Conservation (phyloP, 2,113 vertebrate genomes). For the Trogon melanurus region DNA sequence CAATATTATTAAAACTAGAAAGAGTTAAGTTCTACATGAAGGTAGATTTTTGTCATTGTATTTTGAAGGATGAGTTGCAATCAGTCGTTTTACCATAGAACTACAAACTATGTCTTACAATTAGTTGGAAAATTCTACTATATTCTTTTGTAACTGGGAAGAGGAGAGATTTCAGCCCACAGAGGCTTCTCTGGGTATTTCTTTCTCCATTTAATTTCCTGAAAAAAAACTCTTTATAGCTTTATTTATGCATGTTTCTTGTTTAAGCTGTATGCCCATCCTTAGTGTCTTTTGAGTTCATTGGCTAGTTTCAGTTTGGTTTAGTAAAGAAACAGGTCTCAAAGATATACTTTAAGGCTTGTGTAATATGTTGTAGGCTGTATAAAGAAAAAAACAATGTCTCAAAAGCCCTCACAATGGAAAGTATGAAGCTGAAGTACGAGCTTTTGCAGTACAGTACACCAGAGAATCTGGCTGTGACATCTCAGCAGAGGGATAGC, state of each 20-base stretch:
- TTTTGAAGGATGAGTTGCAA: background rate
- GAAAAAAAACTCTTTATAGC: background rate
- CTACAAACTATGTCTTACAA: background rate
- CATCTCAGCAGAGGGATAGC: background rate
- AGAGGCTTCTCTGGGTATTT: background rate
- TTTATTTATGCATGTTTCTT: background rate
- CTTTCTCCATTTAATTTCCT: background rate
- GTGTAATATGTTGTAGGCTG: background rate
- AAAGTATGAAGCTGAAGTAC: background rate
- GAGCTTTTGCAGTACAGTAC: background rate
- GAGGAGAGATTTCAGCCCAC: background rate
- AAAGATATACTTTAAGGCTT: background rate
- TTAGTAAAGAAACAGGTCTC: background rate
- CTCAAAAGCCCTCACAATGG: background rate
- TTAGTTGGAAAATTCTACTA: background rate
- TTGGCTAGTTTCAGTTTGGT: background rate
- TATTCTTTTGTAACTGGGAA: background rate
- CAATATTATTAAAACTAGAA: background rate
- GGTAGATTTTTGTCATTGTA: background rate
- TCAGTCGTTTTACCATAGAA: background rate
- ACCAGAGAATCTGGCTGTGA: background rate
- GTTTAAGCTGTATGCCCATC: background rate
- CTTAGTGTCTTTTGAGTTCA: background rate
- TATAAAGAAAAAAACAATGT: background rate
- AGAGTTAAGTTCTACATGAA: background rate